Conservation (phyloP, 1,140 invertebrate genomes). For the Megalopta genalis region DNA sequence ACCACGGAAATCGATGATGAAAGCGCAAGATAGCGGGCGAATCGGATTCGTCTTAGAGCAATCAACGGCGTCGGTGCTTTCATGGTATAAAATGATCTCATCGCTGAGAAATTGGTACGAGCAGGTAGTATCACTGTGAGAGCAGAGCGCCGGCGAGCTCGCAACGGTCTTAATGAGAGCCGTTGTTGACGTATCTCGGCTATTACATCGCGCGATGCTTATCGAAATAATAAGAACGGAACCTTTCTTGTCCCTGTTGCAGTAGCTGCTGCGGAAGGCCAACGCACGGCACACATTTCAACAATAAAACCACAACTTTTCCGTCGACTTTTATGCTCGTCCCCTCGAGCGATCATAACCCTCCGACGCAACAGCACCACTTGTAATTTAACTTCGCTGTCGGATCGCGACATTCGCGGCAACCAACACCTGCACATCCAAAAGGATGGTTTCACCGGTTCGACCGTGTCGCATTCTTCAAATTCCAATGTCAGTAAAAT, state of each 20-base stretch:
- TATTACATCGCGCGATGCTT: slow-evolving; percentile 39
- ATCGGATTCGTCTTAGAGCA: not conserved
- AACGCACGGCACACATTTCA: slow-evolving; percentile 14
- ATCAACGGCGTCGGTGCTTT: not conserved
- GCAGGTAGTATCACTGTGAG: slow-evolving; percentile 22
- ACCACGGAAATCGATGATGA: slow-evolving; percentile 3
- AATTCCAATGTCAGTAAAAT: too few species aligned
- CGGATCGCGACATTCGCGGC: too few species aligned
- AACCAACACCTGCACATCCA: too few species aligned
- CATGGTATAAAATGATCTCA: slow-evolving; percentile 38
- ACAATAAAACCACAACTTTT: not conserved
- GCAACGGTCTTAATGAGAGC: slow-evolving; percentile 34
- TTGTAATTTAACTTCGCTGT: too few species aligned
- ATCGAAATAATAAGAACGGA: slow-evolving; percentile 38
- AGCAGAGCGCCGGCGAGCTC: not conserved
- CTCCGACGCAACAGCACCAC: too few species aligned
- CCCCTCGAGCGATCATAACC: too few species aligned
- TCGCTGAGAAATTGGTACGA: slow-evolving; percentile 38
- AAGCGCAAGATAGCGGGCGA: not conserved
- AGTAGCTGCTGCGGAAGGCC: slow-evolving; percentile 4
- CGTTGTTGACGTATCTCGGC: slow-evolving; percentile 23
- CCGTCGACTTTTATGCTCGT: too few species aligned
- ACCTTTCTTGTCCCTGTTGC: slow-evolving; percentile 19
- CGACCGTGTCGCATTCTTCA: too few species aligned
- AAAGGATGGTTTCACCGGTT: too few species aligned